Conservation (phyloP, 2,888 invertebrate genomes). For the Parasteatoda lunata region DNA sequence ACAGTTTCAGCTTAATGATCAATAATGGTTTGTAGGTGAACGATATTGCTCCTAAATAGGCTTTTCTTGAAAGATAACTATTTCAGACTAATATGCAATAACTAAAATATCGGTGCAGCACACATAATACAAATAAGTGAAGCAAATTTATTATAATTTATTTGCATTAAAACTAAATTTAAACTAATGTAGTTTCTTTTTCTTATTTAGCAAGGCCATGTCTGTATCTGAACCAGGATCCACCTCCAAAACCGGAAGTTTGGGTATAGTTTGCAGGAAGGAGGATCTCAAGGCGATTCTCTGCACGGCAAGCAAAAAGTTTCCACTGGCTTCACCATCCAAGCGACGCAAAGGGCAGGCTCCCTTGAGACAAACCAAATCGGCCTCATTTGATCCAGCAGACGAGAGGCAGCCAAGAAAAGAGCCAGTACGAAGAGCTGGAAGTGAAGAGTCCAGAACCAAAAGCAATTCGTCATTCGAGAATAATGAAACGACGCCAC, state of each 20-base stretch:
- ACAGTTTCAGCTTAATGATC: too few species aligned
- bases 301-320: constrained; percentile 46
- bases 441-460: constrained; percentile 47
- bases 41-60: too few species aligned
- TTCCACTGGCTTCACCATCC: constrained; percentile 50
- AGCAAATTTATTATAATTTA: too few species aligned
- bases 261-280: constrained; percentile 67
- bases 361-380: constrained; percentile 59
- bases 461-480: neutral
- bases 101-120: too few species aligned
- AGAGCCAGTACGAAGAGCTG: constrained; percentile 49
- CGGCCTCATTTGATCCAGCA: constrained; percentile 61
- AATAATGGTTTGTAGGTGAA: too few species aligned
- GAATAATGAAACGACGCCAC: constrained; percentile 32
- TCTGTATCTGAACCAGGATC: constrained; percentile 54
- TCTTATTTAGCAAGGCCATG: constrained; percentile 48
- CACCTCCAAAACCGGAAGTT: constrained; percentile 37
- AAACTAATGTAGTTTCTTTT: neutral
- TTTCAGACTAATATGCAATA: too few species aligned
- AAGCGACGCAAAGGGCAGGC: constrained; percentile 19
- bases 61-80: too few species aligned
- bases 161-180: too few species aligned
- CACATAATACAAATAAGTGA: too few species aligned
- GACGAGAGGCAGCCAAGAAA: constrained; percentile 25
- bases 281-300: constrained; percentile 66